A percentile compares a stretch with the other conserved stretches of the same genome.
phyloP scores from a whole-genome alignment of 2,888 invertebrate genomes.

The Muscina levida region DNA sequence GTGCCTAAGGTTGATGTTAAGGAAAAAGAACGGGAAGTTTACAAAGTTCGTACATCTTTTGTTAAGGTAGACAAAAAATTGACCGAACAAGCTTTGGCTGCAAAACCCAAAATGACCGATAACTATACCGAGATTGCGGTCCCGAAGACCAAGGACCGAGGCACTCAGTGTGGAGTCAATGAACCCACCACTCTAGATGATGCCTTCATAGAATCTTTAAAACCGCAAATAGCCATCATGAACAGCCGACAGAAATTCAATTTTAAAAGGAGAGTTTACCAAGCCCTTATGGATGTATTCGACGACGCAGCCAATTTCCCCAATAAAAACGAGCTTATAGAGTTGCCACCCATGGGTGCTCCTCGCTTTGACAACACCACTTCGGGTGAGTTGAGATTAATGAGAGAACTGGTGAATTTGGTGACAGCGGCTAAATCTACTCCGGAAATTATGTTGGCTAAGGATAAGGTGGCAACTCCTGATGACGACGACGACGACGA shows the following conservation, averaged over 20 bases:
- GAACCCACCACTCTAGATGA: conserved; percentile 68
- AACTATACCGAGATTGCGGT: background rate
- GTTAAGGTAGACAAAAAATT: background rate
- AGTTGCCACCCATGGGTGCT: conserved; percentile 66
- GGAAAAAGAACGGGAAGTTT: background rate
- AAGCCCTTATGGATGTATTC: conserved; percentile 74
- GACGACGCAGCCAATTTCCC: conserved; percentile 74
- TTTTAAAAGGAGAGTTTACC: conserved; percentile 74
- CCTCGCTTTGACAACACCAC: conserved; percentile 57
- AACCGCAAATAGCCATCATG: conserved; percentile 73
- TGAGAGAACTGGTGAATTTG: conserved; percentile 73
- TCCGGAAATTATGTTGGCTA: conserved; percentile 48
- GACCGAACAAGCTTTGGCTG: background rate
- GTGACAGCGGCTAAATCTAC: conserved; percentile 72
- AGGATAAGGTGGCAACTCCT: background rate
- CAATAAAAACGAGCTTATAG: conserved; percentile 64
- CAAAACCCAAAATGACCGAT: background rate
- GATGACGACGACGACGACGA: background rate
- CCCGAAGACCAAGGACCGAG: background rate
- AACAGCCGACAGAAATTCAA: conserved; percentile 75
- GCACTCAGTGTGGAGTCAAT: conserved; percentile 40
- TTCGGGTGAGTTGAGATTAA: conserved; percentile 69
- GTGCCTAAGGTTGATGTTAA: background rate
- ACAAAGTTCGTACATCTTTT: background rate
- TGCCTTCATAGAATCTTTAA: conserved; percentile 70